Evolutionary conservation across 2,113 vertebrate genomes (phyloP).

Genomic region (Pardalotus punctatus): DNA sequence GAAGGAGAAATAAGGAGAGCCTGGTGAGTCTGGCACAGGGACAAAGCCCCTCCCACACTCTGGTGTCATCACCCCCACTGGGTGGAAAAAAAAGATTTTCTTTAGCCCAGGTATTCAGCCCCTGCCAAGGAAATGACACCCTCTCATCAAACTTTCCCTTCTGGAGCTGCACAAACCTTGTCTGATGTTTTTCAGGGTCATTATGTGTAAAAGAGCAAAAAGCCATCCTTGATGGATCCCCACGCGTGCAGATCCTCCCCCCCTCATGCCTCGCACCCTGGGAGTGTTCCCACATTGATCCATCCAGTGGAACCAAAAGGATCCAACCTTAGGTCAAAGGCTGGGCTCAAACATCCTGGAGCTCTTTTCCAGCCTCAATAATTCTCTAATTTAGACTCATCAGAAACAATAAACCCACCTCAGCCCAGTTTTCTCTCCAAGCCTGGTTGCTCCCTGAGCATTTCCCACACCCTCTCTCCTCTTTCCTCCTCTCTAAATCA

Average conservation of each 20-base stretch:
- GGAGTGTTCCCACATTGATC: background rate
- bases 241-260: background rate
- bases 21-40: background rate
- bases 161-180: background rate
- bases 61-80: accelerated
- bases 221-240: background rate
- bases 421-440: background rate
- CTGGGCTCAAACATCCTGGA: background rate
- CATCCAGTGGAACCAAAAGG: background rate
- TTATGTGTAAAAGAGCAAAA: background rate
- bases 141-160: background rate
- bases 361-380: background rate
- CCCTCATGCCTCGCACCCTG: accelerated
- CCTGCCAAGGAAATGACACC: background rate
- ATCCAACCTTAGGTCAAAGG: background rate
- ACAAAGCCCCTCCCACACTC: background rate
- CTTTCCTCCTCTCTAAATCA: background rate
- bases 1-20: background rate
- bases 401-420: background rate
- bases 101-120: background rate
- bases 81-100: background rate
- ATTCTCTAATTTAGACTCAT: background rate
- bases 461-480: background rate
- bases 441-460: background rate
- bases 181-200: background rate